phyloP scores from a whole-genome alignment of 2,797 vertebrate genomes.

The Rhinophrynus dorsalis region DNA sequence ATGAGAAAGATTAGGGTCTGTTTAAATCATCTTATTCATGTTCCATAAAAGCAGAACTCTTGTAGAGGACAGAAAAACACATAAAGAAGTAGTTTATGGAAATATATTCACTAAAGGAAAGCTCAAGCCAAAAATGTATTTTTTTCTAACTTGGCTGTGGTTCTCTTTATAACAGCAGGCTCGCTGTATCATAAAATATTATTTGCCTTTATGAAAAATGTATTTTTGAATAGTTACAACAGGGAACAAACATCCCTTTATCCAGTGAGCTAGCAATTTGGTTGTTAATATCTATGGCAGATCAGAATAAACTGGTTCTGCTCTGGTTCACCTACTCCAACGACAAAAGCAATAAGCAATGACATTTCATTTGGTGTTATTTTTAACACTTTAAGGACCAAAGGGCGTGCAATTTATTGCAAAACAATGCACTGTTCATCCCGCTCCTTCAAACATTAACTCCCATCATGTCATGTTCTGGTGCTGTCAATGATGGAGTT shows the following conservation, averaged over 20 bases:
- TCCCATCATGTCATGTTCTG: no score
- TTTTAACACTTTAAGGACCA: not conserved
- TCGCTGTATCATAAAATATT: conserved; percentile 18
- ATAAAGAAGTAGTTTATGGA: conserved; percentile 33
- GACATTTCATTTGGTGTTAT: not conserved
- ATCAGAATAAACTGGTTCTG: no score
- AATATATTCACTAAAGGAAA: conserved; percentile 18
- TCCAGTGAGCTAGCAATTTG: not conserved
- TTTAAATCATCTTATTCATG: conserved; percentile 12
- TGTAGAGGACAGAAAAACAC: not conserved
- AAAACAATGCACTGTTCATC: not conserved
- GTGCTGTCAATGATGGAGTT: not conserved
- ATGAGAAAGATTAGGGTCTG: conserved; percentile 17
- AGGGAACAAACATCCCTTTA: not conserved
- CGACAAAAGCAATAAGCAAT: not conserved
- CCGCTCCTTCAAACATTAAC: no score
- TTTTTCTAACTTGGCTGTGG: conserved; percentile 4
- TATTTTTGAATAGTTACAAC: conserved; percentile 12
- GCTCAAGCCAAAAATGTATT: conserved; percentile 12
- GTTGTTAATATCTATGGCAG: not conserved
- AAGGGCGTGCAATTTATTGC: no score
- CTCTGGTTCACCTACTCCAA: not conserved
- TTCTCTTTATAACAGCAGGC: not conserved
- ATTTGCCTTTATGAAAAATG: conserved; percentile 4
- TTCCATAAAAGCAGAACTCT: conserved; percentile 17